Percentiles rank a stretch among this genome's conserved stretches.
Evolutionary conservation across 2,113 vertebrate species (phyloP).

Genomic region (Erythrocercus mccallii): DNA sequence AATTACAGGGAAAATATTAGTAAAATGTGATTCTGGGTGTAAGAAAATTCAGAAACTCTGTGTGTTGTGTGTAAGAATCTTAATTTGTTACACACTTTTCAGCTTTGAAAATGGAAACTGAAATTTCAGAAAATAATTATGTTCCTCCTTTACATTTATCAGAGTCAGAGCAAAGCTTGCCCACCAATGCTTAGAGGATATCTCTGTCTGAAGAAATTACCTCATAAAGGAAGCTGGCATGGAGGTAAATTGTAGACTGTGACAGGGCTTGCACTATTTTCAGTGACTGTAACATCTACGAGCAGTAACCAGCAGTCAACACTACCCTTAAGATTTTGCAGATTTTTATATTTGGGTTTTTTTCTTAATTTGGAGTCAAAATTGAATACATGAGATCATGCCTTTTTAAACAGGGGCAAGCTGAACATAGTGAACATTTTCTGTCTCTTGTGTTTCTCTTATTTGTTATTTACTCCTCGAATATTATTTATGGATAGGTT

Average conservation of each 20-base stretch:
- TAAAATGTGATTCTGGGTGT: neutral
- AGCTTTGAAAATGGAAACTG: neutral
- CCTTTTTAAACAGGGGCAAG: neutral
- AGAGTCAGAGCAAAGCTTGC: neutral
- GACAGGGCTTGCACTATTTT: neutral
- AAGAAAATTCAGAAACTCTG: neutral
- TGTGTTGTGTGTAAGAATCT: rapidly evolving
- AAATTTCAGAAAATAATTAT: neutral
- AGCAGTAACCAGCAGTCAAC: neutral
- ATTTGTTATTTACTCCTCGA: neutral
- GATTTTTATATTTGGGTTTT: neutral
- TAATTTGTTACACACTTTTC: neutral
- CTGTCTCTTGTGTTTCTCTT: neutral
- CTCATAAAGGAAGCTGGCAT: neutral
- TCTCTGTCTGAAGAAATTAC: neutral
- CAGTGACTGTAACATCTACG: neutral
- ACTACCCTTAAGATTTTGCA: neutral
- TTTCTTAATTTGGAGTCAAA: neutral
- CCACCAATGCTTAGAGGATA: neutral
- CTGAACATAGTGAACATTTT: neutral
- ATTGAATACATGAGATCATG: neutral
- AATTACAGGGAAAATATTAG: neutral
- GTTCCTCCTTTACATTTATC: neutral
- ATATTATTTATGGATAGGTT: neutral
- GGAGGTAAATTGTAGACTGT: neutral